Conservation (phyloP, 2,113 vertebrate genomes). For the Caloenas nicobarica region DNA sequence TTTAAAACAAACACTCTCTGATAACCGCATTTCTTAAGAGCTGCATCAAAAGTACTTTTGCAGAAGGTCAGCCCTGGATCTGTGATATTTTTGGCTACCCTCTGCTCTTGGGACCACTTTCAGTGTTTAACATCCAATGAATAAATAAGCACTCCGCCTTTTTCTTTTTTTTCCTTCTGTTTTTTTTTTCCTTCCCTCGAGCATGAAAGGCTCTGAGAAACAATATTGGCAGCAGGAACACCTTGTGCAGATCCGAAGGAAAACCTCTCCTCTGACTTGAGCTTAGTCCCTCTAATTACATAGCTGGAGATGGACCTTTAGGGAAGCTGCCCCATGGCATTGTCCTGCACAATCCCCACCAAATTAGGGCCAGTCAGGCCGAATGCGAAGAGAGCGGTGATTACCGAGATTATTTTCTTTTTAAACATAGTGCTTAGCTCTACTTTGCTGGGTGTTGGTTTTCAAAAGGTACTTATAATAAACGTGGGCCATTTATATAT, state of each 20-base stretch:
- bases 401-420: constrained; percentile 57
- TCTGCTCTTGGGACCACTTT: constrained; percentile 2
- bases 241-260: not conserved
- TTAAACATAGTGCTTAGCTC: constrained; percentile 25
- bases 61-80: constrained; percentile 17
- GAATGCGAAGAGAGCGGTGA: not conserved
- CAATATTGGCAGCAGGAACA: not conserved
- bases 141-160: not conserved
- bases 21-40: constrained; percentile 27
- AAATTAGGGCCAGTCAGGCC: not conserved
- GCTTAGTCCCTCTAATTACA: not conserved
- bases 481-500: constrained; percentile 33
- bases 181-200: not conserved
- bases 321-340: not conserved
- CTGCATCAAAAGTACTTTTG: constrained; percentile 8
- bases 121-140: constrained; percentile 6
- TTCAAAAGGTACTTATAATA: constrained; percentile 62
- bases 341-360: not conserved
- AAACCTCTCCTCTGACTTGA: not conserved
- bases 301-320: not conserved
- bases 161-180: not conserved
- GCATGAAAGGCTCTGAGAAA: not conserved
- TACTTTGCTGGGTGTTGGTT: constrained; percentile 61
- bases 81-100: constrained; percentile 28
- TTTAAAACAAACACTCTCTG: constrained; percentile 23